Evolutionary conservation across 2,888 invertebrate genomes (phyloP), one percentile per base, ranked within the genome.

Genomic region (Melipona beecheii): DNA sequence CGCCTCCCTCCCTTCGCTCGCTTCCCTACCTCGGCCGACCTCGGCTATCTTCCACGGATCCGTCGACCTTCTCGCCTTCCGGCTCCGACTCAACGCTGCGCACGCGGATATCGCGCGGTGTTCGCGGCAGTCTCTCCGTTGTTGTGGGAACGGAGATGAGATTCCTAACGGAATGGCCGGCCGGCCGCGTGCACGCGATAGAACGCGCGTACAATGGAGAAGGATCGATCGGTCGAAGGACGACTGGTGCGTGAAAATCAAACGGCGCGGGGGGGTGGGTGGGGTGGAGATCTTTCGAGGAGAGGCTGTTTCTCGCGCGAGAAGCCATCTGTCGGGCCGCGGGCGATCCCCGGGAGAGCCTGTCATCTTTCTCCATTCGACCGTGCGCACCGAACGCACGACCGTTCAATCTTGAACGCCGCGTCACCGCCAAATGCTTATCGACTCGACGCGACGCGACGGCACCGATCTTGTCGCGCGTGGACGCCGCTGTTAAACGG

Each of bases 81-180:
- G 82, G 70, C 85, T 83, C 85, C 76, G 68, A 65, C 78, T 50
- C 31, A 69, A 64, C 9, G 24, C 17, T 58, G 24, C 17, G 17
- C 24, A 27, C 50, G 15, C 65, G 84, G 84, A 83, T 85, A 83
- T 81, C 78, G 83, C 72, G 1, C 27, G 71, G 65, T 71, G 81
- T 65, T 65, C 84, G 86, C 87, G 81, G 31, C 86, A 83, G 86
- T 85, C 85, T 87, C 43, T 43, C 43, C 27, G 68, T 75, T 85
- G 86, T 91, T 91, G 88, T 88, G 88, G 24, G 89, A 91, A 91
- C 89, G 87, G 86, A 87, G 87, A 89, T 88, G 89, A 91, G 91
- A 92, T 92, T 92, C 92, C 92, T 92, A 92, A 92, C 92, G 92
- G 92, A 90, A 90, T 89, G 86, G 68, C 31, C 31, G 31, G 3